Evolutionary conservation across 1,140 invertebrate genomes (phyloP).

Genomic region (Colletes latitarsis): DNA sequence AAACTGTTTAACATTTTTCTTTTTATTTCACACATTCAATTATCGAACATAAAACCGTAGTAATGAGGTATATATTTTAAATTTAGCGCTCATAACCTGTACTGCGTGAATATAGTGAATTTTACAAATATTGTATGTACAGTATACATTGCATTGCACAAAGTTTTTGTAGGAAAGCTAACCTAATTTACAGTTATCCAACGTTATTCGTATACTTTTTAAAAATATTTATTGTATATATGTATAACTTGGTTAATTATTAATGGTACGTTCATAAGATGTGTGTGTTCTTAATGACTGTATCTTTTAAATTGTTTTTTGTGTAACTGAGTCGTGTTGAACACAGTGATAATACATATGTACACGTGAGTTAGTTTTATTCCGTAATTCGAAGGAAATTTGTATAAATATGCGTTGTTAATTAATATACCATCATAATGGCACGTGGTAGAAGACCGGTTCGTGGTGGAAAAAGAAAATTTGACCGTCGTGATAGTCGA

Average conservation of each 20-base stretch:
- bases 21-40: no score
- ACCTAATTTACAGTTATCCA: not conserved
- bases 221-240: not conserved
- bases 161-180: not conserved
- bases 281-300: not conserved
- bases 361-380: not conserved
- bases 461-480: constrained; percentile 62
- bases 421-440: constrained; percentile 47
- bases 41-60: not conserved
- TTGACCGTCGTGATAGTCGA: constrained; percentile 39
- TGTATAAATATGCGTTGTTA: not conserved
- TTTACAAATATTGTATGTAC: not conserved
- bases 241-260: not conserved
- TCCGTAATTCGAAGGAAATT: not conserved
- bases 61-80: not conserved
- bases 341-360: not conserved
- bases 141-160: not conserved
- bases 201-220: not conserved
- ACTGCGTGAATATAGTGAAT: not conserved
- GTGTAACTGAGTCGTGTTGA: not conserved
- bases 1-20: not conserved
- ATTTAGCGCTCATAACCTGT: constrained; percentile 5
- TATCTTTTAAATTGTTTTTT: not conserved
- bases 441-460: constrained; percentile 59
- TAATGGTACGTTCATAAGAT: not conserved